phyloP scores from a whole-genome alignment of 2,888 invertebrate genomes.

The Philereme transversata region DNA sequence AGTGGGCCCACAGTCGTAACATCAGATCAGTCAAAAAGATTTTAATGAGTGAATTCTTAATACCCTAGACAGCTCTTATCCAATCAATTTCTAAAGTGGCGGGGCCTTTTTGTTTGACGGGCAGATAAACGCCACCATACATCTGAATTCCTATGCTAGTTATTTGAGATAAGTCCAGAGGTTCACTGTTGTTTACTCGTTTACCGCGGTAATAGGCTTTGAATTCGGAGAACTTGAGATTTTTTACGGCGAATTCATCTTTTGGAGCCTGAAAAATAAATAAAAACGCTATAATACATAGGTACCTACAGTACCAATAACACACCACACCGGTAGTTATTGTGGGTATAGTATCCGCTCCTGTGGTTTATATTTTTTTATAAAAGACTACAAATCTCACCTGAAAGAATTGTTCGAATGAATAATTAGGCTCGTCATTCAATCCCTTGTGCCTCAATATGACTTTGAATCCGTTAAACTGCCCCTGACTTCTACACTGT shows the following conservation, averaged over 20 bases:
- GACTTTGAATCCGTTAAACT: constrained; percentile 84
- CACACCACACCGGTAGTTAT: too few species aligned
- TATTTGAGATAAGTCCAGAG: constrained; percentile 82
- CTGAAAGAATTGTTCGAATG: constrained; percentile 85
- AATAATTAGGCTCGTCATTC: constrained; percentile 82
- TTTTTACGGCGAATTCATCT: constrained; percentile 78
- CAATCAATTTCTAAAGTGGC: constrained; percentile 86
- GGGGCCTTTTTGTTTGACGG: constrained; percentile 85
- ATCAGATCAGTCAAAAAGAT: neutral
- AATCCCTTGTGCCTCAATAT: constrained; percentile 83
- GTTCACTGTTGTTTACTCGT: constrained; percentile 80
- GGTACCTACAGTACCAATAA: neutral
- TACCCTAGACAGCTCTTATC: constrained; percentile 72
- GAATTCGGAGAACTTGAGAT: constrained; percentile 82
- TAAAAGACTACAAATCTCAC: constrained; percentile 47
- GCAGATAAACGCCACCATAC: constrained; percentile 86
- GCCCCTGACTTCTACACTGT: constrained; percentile 84
- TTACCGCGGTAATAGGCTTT: constrained; percentile 86
- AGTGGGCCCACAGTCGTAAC: too few species aligned
- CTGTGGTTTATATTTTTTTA: too few species aligned
- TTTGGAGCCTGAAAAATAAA: constrained; percentile 75
- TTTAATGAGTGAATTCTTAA: neutral
- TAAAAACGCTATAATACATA: neutral
- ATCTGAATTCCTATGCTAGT: constrained; percentile 86
- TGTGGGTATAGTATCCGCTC: too few species aligned